These are phyloP conservation scores for Odontophorus gujanensis DNA, from an alignment of 2,113 vertebrate species.

Conservation along the genomic window DNA sequence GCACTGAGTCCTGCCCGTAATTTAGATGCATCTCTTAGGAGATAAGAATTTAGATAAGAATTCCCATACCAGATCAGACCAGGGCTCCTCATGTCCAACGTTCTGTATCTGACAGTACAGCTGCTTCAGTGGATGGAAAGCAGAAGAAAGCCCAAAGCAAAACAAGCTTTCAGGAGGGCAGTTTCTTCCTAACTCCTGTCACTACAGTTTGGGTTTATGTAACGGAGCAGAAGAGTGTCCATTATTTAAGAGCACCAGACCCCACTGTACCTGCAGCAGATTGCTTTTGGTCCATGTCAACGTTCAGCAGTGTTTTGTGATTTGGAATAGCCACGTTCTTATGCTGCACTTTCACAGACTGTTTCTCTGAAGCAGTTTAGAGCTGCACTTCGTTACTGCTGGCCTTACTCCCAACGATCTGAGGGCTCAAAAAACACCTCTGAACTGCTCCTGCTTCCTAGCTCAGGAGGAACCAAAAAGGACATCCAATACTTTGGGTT, in stretches of 20 bases:
- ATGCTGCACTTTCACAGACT: background rate
- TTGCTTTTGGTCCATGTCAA: background rate
- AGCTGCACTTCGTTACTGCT: background rate
- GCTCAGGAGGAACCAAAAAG: background rate
- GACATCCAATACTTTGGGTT: background rate
- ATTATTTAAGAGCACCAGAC: background rate
- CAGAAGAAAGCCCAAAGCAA: background rate
- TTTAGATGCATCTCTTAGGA: fast-evolving
- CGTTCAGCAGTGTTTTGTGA: background rate
- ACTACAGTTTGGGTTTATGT: background rate
- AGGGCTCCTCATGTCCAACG: background rate
- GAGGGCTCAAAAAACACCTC: background rate
- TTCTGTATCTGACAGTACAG: background rate
- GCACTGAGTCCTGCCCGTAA: background rate
- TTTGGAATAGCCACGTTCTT: background rate
- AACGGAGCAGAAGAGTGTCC: fast-evolving
- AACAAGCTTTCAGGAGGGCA: background rate
- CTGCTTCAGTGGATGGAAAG: background rate
- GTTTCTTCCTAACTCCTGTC: background rate
- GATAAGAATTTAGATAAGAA: no score
- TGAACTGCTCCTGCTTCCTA: constrained; percentile 15
- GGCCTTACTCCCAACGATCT: background rate
- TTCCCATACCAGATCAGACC: background rate
- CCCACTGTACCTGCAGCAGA: background rate
- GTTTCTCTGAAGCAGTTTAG: background rate